Evolutionary conservation across 2,797 vertebrate genomes (phyloP), one percentile per base, ranked within the genome.

Genomic region (Pseudotriccus pelzelni): DNA sequence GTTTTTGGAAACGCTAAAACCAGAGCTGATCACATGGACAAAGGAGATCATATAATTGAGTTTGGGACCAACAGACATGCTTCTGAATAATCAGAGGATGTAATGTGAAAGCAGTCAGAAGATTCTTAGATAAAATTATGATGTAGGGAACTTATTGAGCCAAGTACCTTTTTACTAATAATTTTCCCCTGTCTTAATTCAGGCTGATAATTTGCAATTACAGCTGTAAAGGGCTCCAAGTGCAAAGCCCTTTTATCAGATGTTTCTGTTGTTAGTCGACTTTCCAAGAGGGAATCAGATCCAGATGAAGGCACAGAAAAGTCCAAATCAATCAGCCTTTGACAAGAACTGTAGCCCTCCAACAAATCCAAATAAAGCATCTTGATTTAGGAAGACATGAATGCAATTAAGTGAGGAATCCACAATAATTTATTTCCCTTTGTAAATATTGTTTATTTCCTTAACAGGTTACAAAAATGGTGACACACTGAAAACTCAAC

Each of bases 401-500:
- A 94, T 77, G 93, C 87, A 95, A 97, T 95, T 97, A 96, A 95
- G 78, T 77, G 68, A 83, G 80, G 95, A 97, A 95, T 97, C 93
- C 89, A 93, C 75, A 44, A 76, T 90, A 93, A 86, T 97, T 97
- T 93, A 83, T 90, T 95, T 93, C 77, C 92, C 83, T 97, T 91
- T 80, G 84, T 90, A 96, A 96, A 96, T 90, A 95, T 63, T 94
- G 94, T 95, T 96, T 97, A 94, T 95, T 95, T 96, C 94, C 95
- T 90, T 94, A 96, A 91, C 95, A 96, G 95, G 96, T 97, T 96
- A 95, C 95, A 88, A 84, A 96, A 97, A 94, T 84, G 96, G 93
- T 96, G 93, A 96, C 96, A 96, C 89, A 81, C 52, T 90, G 94
- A 96, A 95, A 96, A 96, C 82, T 96, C 89, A 94, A 73, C 95